These are phyloP conservation scores for Trachelus tabidus DNA, from an alignment of 2,888 invertebrate genomes.

Conservation along the genomic window DNA sequence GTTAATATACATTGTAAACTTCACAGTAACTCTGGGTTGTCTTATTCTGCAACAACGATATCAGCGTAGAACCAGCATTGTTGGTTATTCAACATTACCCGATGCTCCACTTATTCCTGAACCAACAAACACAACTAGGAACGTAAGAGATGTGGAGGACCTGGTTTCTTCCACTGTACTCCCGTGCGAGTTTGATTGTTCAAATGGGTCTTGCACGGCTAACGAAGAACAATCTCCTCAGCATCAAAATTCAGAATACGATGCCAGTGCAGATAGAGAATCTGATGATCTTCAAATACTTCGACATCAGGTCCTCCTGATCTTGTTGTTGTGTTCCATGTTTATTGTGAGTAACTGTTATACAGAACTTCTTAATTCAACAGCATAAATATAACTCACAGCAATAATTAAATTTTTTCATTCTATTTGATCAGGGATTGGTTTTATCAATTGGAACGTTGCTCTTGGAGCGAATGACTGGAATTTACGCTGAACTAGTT, in stretches of 20 bases:
- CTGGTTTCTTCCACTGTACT: slow-evolving; percentile 45
- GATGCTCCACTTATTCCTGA: slow-evolving; percentile 19
- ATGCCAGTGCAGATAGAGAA: slow-evolving; percentile 41
- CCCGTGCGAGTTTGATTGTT: slow-evolving; percentile 40
- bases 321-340: slow-evolving; percentile 85
- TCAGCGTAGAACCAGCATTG: slow-evolving; percentile 71
- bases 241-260: slow-evolving; percentile 48
- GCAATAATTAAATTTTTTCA: neutral
- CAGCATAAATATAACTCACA: neutral
- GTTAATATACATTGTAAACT: slow-evolving; percentile 13
- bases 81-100: slow-evolving; percentile 38
- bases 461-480: slow-evolving; percentile 85
- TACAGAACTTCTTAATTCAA: slow-evolving; percentile 6
- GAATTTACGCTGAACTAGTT: slow-evolving; percentile 92
- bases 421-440: slow-evolving; percentile 73
- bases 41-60: slow-evolving; percentile 86
- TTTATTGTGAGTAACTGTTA: slow-evolving; percentile 78
- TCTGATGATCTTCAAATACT: slow-evolving; percentile 78
- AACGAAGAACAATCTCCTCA: slow-evolving; percentile 57
- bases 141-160: slow-evolving; percentile 63
- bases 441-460: slow-evolving; percentile 85
- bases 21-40: slow-evolving; percentile 81
- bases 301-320: slow-evolving; percentile 84
- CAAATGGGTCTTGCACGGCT: slow-evolving; percentile 42
- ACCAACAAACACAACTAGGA: slow-evolving; percentile 32